Conservation (phyloP, 1,140 invertebrate genomes). For the Pissodes strobi region DNA sequence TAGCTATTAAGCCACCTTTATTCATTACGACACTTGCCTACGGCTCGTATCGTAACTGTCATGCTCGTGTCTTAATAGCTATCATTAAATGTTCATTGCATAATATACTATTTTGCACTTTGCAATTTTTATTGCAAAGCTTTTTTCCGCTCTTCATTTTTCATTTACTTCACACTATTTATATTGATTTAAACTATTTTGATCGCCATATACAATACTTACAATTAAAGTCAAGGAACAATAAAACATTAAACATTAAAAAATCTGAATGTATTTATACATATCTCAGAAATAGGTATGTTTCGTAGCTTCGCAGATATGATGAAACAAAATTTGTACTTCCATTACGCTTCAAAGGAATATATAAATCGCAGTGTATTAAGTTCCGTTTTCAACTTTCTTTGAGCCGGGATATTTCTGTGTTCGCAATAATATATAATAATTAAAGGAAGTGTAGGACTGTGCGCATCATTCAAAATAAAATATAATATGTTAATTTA, state of each 20-base stretch:
- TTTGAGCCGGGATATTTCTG: neutral
- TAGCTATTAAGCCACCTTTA: no score
- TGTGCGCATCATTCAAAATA: no score
- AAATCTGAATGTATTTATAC: neutral
- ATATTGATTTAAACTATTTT: no score
- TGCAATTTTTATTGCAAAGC: no score
- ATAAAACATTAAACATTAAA: constrained; percentile 14
- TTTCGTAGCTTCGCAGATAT: neutral
- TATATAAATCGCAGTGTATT: neutral
- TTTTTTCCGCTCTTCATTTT: no score
- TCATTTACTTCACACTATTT: no score
- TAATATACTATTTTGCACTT: no score
- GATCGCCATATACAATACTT: neutral
- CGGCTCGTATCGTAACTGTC: no score
- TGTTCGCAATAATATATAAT: constrained; percentile 9
- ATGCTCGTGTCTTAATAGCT: no score
- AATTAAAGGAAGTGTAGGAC: neutral
- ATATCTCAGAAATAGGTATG: constrained; percentile 5
- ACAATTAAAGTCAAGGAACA: constrained; percentile 23
- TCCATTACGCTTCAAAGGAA: neutral
- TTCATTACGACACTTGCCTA: no score
- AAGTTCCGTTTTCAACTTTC: neutral
- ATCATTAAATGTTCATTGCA: no score
- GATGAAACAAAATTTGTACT: constrained; percentile 6
- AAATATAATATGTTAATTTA: no score